Conservation (phyloP, 53 echinoderm and acorn worm species). For the Astropecten irregularis region DNA sequence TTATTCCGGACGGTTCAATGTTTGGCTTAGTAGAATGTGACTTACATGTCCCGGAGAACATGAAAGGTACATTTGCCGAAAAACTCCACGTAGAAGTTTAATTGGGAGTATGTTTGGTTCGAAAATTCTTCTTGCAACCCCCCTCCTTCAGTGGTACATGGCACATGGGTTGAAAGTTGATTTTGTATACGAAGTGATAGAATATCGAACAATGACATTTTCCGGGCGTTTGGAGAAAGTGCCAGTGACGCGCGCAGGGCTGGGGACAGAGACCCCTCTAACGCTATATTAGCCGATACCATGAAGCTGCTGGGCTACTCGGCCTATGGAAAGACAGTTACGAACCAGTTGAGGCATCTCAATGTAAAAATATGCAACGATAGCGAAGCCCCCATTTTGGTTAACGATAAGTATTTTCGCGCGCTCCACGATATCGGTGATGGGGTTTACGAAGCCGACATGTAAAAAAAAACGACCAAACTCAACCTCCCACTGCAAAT, state of each 20-base stretch:
- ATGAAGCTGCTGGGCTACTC: conserved; percentile 54
- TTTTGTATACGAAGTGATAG: conserved; percentile 4
- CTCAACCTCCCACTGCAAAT: conserved; percentile 62
- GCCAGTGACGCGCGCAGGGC: neutral
- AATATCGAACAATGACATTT: conserved; percentile 5
- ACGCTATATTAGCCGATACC: conserved; percentile 54
- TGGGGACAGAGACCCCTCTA: conserved; percentile 26
- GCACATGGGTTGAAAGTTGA: neutral
- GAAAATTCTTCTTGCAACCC: conserved; percentile 2
- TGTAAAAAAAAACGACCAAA: neutral
- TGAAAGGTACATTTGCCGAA: conserved; percentile 43
- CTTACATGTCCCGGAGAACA: conserved; percentile 33
- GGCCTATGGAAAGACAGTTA: conserved; percentile 67
- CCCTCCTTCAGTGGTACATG: conserved; percentile 31
- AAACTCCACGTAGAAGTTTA: conserved; percentile 13
- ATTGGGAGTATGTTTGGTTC: conserved; percentile 50
- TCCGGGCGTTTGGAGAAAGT: conserved; percentile 1
- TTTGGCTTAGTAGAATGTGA: conserved; percentile 63
- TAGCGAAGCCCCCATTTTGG: neutral
- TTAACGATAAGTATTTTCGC: conserved; percentile 32
- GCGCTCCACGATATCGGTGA: neutral
- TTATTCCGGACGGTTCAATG: conserved; percentile 18
- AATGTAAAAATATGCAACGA: neutral
- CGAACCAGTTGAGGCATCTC: conserved; percentile 47
- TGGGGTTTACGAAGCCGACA: conserved; percentile 28